A percentile compares a stretch with the other conserved stretches of the same genome.
phyloP scores from a whole-genome alignment of 2,888 invertebrate genomes.

The Hirtodrosophila alboralis region DNA sequence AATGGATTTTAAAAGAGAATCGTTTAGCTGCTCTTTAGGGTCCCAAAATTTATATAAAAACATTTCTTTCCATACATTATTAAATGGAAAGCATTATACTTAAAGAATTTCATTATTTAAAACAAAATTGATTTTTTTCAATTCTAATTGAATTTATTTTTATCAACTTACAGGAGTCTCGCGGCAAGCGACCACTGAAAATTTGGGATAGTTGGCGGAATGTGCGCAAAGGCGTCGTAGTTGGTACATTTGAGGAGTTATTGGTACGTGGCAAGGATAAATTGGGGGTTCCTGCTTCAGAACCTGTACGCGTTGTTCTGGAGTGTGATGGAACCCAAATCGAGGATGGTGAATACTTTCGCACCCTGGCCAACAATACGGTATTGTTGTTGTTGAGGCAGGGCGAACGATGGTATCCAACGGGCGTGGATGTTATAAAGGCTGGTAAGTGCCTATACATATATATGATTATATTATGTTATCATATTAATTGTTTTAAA shows the following conservation, averaged over 20 bases:
- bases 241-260: conserved; percentile 95
- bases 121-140: too few species aligned
- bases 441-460: conserved; percentile 92
- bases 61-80: too few species aligned
- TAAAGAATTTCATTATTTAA: too few species aligned
- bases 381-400: conserved; percentile 94
- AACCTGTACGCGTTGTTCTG: conserved; percentile 94
- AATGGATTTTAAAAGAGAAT: too few species aligned
- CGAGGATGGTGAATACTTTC: conserved; percentile 98
- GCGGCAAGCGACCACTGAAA: conserved; percentile 98
- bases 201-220: conserved; percentile 98
- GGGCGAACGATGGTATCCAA: conserved; percentile 96
- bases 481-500: too few species aligned
- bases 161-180: conserved; percentile 90
- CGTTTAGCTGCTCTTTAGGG: too few species aligned
- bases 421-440: conserved; percentile 96
- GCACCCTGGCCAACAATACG: conserved; percentile 95
- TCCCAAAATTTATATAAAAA: too few species aligned
- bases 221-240: conserved; percentile 96
- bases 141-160: too few species aligned
- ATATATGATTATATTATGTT: neutral
- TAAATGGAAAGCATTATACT: too few species aligned
- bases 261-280: conserved; percentile 94
- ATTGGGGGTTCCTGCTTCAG: conserved; percentile 92
- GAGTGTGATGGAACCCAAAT: conserved; percentile 98